Base-by-base conservation (phyloP, 2,113 vertebrate genomes). In the Cinclus cinclus region DNA sequence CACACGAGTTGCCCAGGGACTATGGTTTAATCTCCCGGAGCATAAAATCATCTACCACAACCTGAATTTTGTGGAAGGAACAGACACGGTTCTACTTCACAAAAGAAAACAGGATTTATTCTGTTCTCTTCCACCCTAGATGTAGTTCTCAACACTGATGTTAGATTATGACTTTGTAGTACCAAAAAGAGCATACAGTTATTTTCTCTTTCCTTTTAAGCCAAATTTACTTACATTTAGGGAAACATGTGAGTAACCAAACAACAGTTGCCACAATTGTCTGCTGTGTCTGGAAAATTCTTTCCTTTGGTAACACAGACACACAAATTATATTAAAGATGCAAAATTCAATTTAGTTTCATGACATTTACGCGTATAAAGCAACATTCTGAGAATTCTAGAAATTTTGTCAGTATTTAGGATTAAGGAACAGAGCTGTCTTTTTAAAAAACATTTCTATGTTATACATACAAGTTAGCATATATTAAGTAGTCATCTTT, bases 401-500 rank as follows among this genome's bases (percentile, higher is more conserved):
- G 58, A 90, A 85, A 58, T 63, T 80, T 85, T 83, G 41, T 80
- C 78, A 65, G 25, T 65, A 31, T 87, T 94, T 77, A 58, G 28
- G 33, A 41, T 70, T 89, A 56, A 64, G 37, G 74, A 67, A 80
- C 5, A 27, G 59, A 92, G 33, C 30, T 76, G 79, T 65, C 59
- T 74, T 93, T 93, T 91, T n/a, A 88, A 86, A 92, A 95, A 67
- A 11, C 21, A 47, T 79, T 87, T 91, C 31, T 74, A 28, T 70
- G 63, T 92, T 82, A 88, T 74, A 62, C 42, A 77, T 67, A 63
- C 67, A 92, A 93, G 89, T 93, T 73, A 91, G 49, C 55, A 46
- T 62, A 63, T 65, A 87, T 89, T 91, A 91, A 95, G 50, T 80
- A 90, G 58, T 69, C 84, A 70, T 95, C 73, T 84, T 94, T 90